phyloP scores from a whole-genome alignment of 2,797 vertebrate genomes.

The Neosalanx taihuensis region DNA sequence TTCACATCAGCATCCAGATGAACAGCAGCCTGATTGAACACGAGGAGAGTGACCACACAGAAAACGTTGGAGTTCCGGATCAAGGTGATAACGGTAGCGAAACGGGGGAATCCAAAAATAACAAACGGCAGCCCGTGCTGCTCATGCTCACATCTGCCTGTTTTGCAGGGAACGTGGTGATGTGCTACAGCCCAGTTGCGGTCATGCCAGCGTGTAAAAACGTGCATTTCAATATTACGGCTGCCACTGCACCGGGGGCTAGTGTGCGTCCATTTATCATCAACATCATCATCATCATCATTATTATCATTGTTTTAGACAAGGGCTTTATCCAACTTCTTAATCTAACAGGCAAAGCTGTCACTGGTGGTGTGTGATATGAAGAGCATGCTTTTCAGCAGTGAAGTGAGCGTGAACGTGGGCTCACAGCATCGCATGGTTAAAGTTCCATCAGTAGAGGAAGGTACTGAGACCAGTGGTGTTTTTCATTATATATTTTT shows the following conservation, averaged over 20 bases:
- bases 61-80: conserved; percentile 26
- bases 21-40: conserved; percentile 21
- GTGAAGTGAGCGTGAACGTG: conserved; percentile 17
- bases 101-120: too few relatives aligned
- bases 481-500: background rate
- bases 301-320: too few relatives aligned
- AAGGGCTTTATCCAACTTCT: background rate
- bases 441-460: conserved; percentile 40
- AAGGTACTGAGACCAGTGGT: conserved; percentile 44
- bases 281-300: too few relatives aligned
- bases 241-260: background rate
- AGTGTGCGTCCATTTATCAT: background rate
- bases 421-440: background rate
- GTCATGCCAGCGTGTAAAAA: conserved; percentile 52
- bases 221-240: conserved; percentile 59
- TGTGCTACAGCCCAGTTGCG: conserved; percentile 50
- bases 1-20: conserved; percentile 68
- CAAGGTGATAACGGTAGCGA: conserved; percentile 27
- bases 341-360: conserved; percentile 36
- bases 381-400: conserved; percentile 41
- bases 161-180: conserved; percentile 43
- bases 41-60: conserved; percentile 15
- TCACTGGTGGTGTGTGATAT: conserved; percentile 45
- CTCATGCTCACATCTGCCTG: background rate
- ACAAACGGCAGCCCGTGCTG: background rate